Evolutionary conservation across 2,888 invertebrate species (phyloP).

Genomic region (Xestia rhomboidea): DNA sequence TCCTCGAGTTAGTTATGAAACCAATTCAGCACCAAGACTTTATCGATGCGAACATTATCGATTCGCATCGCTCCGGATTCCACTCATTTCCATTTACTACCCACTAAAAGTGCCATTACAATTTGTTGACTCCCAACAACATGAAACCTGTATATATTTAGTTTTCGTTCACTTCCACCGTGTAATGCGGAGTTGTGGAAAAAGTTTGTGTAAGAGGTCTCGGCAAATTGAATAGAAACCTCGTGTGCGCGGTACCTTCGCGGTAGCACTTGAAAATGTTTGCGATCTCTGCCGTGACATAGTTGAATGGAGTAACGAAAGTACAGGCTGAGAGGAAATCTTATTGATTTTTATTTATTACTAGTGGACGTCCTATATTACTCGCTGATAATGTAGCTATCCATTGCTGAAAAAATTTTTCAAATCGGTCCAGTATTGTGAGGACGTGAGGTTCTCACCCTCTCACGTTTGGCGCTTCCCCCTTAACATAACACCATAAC

Average conservation of each 20-base stretch:
- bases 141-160: slow-evolving; percentile 18
- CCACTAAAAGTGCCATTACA: slow-evolving; percentile 33
- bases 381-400: no score
- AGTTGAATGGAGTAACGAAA: slow-evolving; percentile 15
- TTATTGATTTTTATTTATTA: slow-evolving; percentile 6
- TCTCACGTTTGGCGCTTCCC: no score
- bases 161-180: not conserved
- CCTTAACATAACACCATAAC: no score
- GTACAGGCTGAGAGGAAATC: slow-evolving; percentile 33
- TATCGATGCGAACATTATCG: slow-evolving; percentile 47
- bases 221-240: slow-evolving; percentile 55
- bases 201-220: slow-evolving; percentile 28
- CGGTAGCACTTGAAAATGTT: slow-evolving; percentile 45
- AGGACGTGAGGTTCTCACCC: no score
- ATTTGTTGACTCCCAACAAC: slow-evolving; percentile 41
- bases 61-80: slow-evolving; percentile 35
- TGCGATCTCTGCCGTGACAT: slow-evolving; percentile 31
- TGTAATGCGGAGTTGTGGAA: slow-evolving; percentile 8
- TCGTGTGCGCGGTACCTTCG: slow-evolving; percentile 28
- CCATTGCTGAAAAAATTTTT: no score
- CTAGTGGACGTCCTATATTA: no score
- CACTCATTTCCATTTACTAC: slow-evolving; percentile 45
- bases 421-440: no score
- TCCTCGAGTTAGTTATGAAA: slow-evolving; percentile 25
- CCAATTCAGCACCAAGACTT: slow-evolving; percentile 19